phyloP scores from a whole-genome alignment of 2,113 vertebrate genomes.

The Amblyornis subalaris region DNA sequence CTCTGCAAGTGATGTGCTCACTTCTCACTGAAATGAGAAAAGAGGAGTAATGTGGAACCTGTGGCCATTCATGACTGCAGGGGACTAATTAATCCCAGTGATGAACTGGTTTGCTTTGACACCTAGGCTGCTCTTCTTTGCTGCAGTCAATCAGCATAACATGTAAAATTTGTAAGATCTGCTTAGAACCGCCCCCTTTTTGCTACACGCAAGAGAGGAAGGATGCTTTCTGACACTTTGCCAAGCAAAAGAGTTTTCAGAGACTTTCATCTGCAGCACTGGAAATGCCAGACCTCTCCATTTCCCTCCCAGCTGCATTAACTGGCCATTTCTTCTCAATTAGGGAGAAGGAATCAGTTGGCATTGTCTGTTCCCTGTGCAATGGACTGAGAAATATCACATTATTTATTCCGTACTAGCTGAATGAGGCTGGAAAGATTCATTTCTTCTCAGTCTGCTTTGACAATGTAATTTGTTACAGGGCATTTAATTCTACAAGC shows the following conservation, averaged over 20 bases:
- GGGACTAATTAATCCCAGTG: neutral
- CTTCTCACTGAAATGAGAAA: neutral
- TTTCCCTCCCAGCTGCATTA: neutral
- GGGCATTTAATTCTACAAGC: neutral
- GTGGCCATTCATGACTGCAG: neutral
- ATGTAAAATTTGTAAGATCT: neutral
- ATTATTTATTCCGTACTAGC: constrained; percentile 37
- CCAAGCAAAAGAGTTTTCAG: neutral
- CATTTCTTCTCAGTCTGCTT: constrained; percentile 28
- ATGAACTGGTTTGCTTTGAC: constrained; percentile 1
- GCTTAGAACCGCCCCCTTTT: neutral
- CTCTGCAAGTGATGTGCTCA: neutral
- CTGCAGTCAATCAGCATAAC: neutral
- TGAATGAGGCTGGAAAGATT: constrained; percentile 13
- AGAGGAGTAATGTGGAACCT: neutral
- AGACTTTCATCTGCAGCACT: neutral
- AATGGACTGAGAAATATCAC: constrained; percentile 7
- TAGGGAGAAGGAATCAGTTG: constrained; percentile 21
- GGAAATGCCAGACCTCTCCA: neutral
- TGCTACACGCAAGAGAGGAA: neutral
- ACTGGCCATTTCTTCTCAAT: constrained; percentile 1
- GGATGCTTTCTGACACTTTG: neutral
- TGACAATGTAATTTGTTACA: constrained; percentile 26
- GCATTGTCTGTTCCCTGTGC: constrained; percentile 31
- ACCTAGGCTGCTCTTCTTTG: neutral